A percentile compares a stretch with the other conserved stretches of the same genome.
Evolutionary conservation across 2,888 invertebrate genomes (phyloP).

Genomic region (Eupithecia subfuscata): DNA sequence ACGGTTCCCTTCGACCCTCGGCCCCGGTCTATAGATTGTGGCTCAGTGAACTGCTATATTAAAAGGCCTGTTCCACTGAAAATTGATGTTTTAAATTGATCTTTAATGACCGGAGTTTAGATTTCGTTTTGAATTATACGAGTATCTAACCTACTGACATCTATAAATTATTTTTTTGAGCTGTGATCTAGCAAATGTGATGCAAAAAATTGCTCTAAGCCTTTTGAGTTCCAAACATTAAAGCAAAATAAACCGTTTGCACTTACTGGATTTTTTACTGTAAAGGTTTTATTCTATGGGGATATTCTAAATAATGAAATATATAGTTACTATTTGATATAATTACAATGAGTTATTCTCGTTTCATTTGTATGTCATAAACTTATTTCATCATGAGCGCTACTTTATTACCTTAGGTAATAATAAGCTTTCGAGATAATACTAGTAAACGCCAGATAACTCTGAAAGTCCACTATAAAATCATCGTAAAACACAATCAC

Average conservation of each 20-base stretch:
- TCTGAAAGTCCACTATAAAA: slow-evolving; percentile 4
- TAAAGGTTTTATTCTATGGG: neutral
- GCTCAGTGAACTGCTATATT: slow-evolving; percentile 74
- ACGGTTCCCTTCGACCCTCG: slow-evolving; percentile 47
- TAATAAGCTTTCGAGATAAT: slow-evolving; percentile 5
- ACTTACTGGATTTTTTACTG: too few species aligned
- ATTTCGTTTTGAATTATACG: neutral
- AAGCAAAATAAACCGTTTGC: too few species aligned
- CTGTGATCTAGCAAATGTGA: neutral
- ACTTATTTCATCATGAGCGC: neutral
- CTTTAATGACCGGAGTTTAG: neutral
- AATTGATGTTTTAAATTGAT: slow-evolving; percentile 12
- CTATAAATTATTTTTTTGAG: neutral
- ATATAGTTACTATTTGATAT: neutral
- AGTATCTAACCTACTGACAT: neutral
- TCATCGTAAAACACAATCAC: slow-evolving; percentile 16
- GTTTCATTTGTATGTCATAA: neutral
- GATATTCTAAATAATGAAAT: neutral
- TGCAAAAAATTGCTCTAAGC: neutral
- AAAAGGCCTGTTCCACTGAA: slow-evolving; percentile 45
- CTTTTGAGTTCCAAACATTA: too few species aligned
- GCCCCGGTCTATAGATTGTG: slow-evolving; percentile 56
- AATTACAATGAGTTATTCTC: neutral
- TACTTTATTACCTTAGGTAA: neutral
- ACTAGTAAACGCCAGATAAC: slow-evolving; percentile 3